Percentiles rank a stretch among this genome's conserved stretches.
Conservation (phyloP, 1,140 invertebrate genomes). For the Diprion similis region DNA sequence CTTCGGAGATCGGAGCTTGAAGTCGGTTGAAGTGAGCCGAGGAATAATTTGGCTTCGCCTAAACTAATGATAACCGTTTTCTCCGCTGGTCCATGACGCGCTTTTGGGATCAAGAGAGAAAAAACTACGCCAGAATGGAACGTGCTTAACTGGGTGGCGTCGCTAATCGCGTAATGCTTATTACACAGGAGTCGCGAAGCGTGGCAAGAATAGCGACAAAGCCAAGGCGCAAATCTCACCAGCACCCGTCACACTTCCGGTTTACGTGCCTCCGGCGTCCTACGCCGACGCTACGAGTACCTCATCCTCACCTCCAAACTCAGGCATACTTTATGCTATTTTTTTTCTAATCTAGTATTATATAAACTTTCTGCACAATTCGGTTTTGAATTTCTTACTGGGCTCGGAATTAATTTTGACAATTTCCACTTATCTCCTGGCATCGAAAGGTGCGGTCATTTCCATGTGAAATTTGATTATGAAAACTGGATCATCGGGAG, state of each 20-base stretch:
- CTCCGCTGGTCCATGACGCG: background rate
- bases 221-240: background rate
- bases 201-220: background rate
- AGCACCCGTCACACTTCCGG: background rate
- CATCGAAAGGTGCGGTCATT: too few relatives aligned
- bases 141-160: background rate
- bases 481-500: too few relatives aligned
- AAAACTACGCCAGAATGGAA: too few relatives aligned
- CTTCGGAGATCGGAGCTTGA: too few relatives aligned
- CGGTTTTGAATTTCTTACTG: too few relatives aligned
- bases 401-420: too few relatives aligned
- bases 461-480: too few relatives aligned
- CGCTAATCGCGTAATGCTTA: constrained; percentile 7
- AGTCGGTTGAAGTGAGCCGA: background rate
- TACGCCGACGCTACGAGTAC: background rate
- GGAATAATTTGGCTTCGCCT: background rate
- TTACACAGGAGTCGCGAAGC: constrained; percentile 1
- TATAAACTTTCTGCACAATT: too few relatives aligned
- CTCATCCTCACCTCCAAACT: background rate
- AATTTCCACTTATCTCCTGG: too few relatives aligned
- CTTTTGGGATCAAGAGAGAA: background rate
- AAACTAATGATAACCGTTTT: constrained; percentile 3
- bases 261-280: background rate
- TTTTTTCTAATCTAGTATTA: too few relatives aligned
- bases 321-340: too few relatives aligned